phyloP scores from a whole-genome alignment of 2,113 vertebrate species.

The Gymnocephalus cernua region DNA sequence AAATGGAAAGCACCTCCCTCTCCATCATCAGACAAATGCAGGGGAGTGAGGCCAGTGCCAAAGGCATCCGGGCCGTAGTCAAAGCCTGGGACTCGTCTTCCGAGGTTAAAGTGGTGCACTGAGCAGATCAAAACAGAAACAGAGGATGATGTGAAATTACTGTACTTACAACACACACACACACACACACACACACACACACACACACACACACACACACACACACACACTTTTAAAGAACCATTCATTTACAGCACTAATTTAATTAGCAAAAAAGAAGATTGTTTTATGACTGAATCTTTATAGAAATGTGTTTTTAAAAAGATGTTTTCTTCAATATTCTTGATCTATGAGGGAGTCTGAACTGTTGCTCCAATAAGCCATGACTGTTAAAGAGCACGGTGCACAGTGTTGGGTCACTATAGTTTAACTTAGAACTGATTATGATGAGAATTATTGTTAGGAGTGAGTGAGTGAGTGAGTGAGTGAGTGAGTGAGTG shows the following conservation, averaged over 20 bases:
- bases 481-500: not conserved
- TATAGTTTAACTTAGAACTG: not conserved
- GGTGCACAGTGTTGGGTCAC: not conserved
- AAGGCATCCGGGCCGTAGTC: slow-evolving; percentile 95
- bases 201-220: too few relatives aligned
- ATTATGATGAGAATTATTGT: not conserved
- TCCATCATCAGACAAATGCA: slow-evolving; percentile 97
- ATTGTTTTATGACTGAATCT: not conserved
- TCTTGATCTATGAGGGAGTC: not conserved
- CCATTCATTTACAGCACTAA: not conserved
- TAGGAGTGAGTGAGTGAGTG: too few relatives aligned
- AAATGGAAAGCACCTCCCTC: slow-evolving; percentile 98
- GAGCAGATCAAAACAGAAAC: not conserved
- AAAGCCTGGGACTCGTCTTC: slow-evolving; percentile 95
- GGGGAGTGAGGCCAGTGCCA: slow-evolving; percentile 95
- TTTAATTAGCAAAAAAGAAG: not conserved
- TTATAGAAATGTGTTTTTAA: not conserved
- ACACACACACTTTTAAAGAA: too few relatives aligned
- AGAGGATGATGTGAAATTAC: not conserved
- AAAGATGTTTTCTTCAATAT: not conserved
- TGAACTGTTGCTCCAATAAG: not conserved
- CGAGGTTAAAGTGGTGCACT: slow-evolving; percentile 99
- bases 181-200: too few relatives aligned
- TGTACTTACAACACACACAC: too few relatives aligned
- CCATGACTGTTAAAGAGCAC: not conserved